phyloP scores from a whole-genome alignment of 1,140 invertebrate genomes.

The Riptortus pedestris region DNA sequence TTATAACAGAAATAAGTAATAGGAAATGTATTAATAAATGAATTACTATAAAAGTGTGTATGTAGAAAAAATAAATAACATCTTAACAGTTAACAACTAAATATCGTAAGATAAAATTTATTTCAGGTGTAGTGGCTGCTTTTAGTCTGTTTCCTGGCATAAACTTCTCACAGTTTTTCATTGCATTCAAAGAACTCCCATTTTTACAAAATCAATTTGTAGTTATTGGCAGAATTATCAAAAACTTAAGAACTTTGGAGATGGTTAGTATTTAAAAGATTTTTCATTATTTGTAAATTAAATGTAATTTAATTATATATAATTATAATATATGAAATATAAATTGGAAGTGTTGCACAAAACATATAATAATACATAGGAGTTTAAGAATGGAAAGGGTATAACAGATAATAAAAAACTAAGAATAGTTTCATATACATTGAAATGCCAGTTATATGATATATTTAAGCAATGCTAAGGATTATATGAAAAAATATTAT shows the following conservation, averaged over 20 bases:
- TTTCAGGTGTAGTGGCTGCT: slow-evolving; percentile 21
- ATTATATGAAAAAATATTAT: too few species aligned
- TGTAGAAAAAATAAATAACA: background rate
- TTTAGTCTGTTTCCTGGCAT: slow-evolving; percentile 16
- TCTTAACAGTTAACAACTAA: background rate
- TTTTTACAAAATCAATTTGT: slow-evolving; percentile 17
- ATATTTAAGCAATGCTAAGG: too few species aligned
- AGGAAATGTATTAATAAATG: background rate
- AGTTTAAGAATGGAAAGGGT: too few species aligned
- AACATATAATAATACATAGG: too few species aligned
- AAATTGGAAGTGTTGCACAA: too few species aligned
- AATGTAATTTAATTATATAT: too few species aligned
- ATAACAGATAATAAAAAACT: too few species aligned
- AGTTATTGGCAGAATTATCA: slow-evolving; percentile 21
- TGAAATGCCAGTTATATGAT: too few species aligned
- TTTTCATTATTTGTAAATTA: background rate
- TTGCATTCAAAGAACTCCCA: slow-evolving; percentile 15
- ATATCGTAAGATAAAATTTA: background rate
- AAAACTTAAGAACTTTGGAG: slow-evolving; percentile 13
- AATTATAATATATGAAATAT: too few species aligned
- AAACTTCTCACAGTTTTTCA: slow-evolving; percentile 24
- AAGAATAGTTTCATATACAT: too few species aligned
- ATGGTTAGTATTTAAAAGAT: slow-evolving; percentile 15
- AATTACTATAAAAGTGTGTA: background rate
- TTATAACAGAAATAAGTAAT: background rate